Conservation (phyloP, 1,140 invertebrate species). For the Ooceraea biroi region DNA sequence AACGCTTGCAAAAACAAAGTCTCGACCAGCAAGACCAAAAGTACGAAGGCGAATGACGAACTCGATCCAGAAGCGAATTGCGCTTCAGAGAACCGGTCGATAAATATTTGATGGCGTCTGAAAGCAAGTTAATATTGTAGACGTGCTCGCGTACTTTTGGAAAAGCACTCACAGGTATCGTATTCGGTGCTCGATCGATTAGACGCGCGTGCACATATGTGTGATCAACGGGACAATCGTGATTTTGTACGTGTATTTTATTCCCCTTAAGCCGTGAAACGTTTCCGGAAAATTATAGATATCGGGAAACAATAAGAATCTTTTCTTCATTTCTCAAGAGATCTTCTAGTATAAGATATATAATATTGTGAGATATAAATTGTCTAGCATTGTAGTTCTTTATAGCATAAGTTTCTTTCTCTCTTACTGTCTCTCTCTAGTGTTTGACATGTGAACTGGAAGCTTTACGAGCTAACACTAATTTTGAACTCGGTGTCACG, state of each 20-base stretch:
- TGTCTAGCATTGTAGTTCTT: not conserved
- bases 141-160: constrained; percentile 18
- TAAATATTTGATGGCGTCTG: constrained; percentile 78
- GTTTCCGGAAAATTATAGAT: not conserved
- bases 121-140: constrained; percentile 77
- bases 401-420: not conserved
- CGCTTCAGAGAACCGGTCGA: constrained; percentile 39
- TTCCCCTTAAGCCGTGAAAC: not conserved
- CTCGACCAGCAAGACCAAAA: constrained; percentile 17
- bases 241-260: not conserved
- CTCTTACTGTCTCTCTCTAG: not conserved
- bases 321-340: no score
- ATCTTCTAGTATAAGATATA: no score
- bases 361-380: no score
- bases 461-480: not conserved
- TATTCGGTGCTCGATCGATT: constrained; percentile 4
- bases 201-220: not conserved
- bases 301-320: no score
- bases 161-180: constrained; percentile 15
- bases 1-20: constrained; percentile 59
- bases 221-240: not conserved
- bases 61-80: constrained; percentile 9
- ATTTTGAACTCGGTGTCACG: not conserved
- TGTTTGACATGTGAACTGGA: not conserved
- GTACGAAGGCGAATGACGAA: constrained; percentile 41